Conservation (phyloP, 1,140 invertebrate genomes). For the Chironomus striatipennis region DNA sequence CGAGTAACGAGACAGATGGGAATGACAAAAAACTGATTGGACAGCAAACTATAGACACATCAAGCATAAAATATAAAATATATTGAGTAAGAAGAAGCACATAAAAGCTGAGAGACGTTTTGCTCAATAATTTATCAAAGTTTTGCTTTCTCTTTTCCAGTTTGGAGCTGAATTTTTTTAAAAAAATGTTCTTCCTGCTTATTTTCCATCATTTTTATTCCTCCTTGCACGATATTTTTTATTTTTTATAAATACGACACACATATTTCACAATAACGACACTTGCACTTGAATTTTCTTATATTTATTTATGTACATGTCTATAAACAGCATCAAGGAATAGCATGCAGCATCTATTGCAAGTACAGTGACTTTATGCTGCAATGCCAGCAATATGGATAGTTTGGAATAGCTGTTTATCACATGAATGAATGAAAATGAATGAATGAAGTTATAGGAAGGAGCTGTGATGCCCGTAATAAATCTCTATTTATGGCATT, state of each 20-base stretch:
- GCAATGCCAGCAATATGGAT: too few species aligned
- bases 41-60: background rate
- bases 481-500: constrained; percentile 17
- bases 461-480: background rate
- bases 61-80: background rate
- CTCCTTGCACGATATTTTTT: background rate
- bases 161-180: background rate
- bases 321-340: background rate
- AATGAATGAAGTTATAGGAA: constrained; percentile 11
- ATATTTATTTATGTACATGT: background rate
- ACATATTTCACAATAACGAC: constrained; percentile 13
- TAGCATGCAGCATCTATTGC: background rate
- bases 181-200: constrained; percentile 1
- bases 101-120: too few species aligned
- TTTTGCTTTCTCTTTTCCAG: background rate
- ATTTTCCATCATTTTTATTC: background rate
- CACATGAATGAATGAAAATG: constrained; percentile 12
- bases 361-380: too few species aligned
- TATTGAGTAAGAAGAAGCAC: background rate
- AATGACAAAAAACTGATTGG: constrained; percentile 22
- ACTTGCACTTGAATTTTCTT: constrained; percentile 12
- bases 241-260: too few species aligned
- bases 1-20: constrained; percentile 5
- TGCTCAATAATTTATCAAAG: constrained; percentile 23
- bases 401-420: background rate